Percentiles rank a stretch among this genome's conserved stretches.
These are phyloP conservation scores for Stylophora pistillata DNA, from an alignment of 64 coral and sea anemone genomes.

Conservation along the genomic window DNA sequence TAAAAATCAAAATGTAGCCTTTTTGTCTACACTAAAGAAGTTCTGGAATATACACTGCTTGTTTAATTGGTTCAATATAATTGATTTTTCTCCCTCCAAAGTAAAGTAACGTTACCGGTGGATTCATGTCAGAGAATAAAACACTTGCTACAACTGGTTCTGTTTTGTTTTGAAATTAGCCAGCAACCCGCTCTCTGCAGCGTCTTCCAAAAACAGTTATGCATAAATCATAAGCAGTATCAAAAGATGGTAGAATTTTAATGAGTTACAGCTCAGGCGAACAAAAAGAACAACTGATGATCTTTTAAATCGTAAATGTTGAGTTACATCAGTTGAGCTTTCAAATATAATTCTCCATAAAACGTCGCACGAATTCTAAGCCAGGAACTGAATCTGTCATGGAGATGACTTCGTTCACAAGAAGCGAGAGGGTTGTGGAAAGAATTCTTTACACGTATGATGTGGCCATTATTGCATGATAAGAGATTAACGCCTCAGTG, in stretches of 20 bases:
- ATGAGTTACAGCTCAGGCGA: slow-evolving; percentile 15
- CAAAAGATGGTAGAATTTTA: slow-evolving; percentile 20
- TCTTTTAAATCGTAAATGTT: neutral
- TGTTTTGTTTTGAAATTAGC: slow-evolving; percentile 12
- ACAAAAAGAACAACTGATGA: neutral
- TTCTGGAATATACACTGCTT: neutral
- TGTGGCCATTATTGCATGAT: slow-evolving; percentile 5
- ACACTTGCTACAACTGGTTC: slow-evolving; percentile 29
- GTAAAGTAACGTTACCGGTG: slow-evolving; percentile 19
- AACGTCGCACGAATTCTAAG: no score
- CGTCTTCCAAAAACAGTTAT: slow-evolving; percentile 45
- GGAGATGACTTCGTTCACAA: neutral
- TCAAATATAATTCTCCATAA: no score
- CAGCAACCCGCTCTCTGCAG: neutral
- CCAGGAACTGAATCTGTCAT: neutral
- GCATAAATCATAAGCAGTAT: slow-evolving; percentile 22
- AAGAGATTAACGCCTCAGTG: neutral
- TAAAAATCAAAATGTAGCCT: neutral
- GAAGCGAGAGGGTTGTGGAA: neutral
- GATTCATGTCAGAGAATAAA: slow-evolving; percentile 25
- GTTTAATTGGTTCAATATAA: neutral
- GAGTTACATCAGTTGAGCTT: neutral
- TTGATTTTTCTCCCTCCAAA: neutral
- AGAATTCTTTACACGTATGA: neutral
- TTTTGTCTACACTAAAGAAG: neutral